A percentile compares a stretch with the other conserved stretches of the same genome.
Conservation (phyloP, 1,140 invertebrate genomes). For the Ridgeia piscesae region DNA sequence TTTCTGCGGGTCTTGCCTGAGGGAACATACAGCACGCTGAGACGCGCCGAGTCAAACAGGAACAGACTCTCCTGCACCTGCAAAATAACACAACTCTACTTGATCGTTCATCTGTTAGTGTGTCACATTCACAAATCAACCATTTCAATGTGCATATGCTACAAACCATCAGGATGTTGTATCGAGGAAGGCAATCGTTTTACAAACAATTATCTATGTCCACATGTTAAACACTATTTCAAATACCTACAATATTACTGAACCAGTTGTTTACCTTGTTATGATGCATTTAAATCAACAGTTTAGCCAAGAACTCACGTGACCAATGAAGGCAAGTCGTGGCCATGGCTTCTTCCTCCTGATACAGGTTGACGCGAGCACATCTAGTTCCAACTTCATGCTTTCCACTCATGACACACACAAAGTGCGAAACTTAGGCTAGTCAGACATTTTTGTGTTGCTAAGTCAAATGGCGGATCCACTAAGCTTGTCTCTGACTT, state of each 20-base stretch:
- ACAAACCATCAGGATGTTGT: background rate
- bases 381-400: conserved; percentile 52
- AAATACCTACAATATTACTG: background rate
- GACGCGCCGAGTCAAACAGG: conserved; percentile 44
- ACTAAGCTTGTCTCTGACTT: background rate
- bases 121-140: background rate
- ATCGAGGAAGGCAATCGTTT: background rate
- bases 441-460: background rate
- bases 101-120: background rate
- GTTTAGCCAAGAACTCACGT: conserved; percentile 39
- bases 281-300: background rate
- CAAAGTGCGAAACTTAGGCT: background rate
- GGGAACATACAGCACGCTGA: conserved; percentile 53
- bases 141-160: background rate
- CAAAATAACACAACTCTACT: background rate
- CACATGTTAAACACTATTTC: too few relatives aligned
- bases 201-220: background rate
- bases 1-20: conserved; percentile 53
- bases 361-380: conserved; percentile 50
- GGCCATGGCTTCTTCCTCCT: conserved; percentile 57
- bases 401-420: conserved; percentile 15
- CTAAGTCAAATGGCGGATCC: background rate
- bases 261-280: background rate
- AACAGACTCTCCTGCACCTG: conserved; percentile 52
- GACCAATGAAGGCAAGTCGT: conserved; percentile 51